Conservation (phyloP, 2,113 vertebrate species). For the Corapipo altera region DNA sequence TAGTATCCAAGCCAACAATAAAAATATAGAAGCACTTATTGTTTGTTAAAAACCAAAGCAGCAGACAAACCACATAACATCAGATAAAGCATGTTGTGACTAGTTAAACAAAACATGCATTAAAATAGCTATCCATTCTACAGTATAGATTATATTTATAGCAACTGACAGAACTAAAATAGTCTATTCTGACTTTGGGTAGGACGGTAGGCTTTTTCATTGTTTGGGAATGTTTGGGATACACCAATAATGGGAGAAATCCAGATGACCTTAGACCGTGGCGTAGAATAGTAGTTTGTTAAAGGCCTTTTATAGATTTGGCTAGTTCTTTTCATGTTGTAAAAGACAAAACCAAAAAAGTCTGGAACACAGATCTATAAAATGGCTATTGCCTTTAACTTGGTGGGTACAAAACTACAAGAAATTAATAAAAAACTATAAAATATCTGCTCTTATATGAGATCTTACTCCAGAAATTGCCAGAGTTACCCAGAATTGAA, state of each 20-base stretch:
- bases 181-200: neutral
- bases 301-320: conserved; percentile 23
- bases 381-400: neutral
- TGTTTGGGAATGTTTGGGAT: conserved; percentile 35
- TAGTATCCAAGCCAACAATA: neutral
- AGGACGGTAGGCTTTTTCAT: neutral
- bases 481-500: neutral
- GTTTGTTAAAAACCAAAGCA: neutral
- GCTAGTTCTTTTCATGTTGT: neutral
- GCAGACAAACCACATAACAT: neutral
- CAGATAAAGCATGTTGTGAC: neutral
- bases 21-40: neutral
- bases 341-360: neutral
- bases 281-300: neutral
- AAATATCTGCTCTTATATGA: neutral
- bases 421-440: neutral
- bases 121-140: neutral
- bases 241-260: neutral
- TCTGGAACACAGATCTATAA: neutral
- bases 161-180: neutral
- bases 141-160: neutral
- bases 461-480: neutral
- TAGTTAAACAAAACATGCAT: neutral
- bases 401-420: neutral
- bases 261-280: neutral